phyloP scores from a whole-genome alignment of 2,797 vertebrate species.

The Iguana delicatissima region DNA sequence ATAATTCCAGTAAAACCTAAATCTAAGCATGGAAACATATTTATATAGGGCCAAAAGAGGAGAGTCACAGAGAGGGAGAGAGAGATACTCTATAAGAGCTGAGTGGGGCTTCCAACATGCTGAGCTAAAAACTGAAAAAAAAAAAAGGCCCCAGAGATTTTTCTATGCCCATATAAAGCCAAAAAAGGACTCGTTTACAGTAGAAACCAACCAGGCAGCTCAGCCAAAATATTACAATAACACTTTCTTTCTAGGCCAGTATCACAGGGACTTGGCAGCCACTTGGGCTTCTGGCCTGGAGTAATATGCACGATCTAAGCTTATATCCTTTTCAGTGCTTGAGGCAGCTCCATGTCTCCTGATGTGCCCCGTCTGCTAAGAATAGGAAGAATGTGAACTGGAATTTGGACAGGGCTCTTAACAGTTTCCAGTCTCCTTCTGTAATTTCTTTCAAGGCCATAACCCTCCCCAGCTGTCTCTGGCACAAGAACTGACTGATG shows the following conservation, averaged over 20 bases:
- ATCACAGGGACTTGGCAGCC: slow-evolving; percentile 66
- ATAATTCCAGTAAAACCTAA: slow-evolving; percentile 32
- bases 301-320: neutral
- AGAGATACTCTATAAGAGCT: slow-evolving; percentile 22
- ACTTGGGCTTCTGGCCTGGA: slow-evolving; percentile 29
- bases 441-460: slow-evolving; percentile 9
- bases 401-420: slow-evolving; percentile 15
- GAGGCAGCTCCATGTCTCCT: slow-evolving; percentile 19
- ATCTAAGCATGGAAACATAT: neutral
- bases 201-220: slow-evolving; percentile 60
- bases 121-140: slow-evolving; percentile 30
- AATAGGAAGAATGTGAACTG: neutral
- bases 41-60: slow-evolving; percentile 26
- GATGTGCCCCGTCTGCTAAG: neutral
- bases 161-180: slow-evolving; percentile 71
- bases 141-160: slow-evolving; percentile 61
- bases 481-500: neutral
- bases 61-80: neutral
- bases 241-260: slow-evolving; percentile 68
- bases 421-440: slow-evolving; percentile 9
- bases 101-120: slow-evolving; percentile 51
- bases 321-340: slow-evolving; percentile 9
- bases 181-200: slow-evolving; percentile 71
- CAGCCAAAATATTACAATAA: slow-evolving; percentile 72
- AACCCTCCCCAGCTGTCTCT: neutral